Base-by-base conservation (phyloP, 2,888 invertebrate genomes). In the Vanessa cardui region DNA sequence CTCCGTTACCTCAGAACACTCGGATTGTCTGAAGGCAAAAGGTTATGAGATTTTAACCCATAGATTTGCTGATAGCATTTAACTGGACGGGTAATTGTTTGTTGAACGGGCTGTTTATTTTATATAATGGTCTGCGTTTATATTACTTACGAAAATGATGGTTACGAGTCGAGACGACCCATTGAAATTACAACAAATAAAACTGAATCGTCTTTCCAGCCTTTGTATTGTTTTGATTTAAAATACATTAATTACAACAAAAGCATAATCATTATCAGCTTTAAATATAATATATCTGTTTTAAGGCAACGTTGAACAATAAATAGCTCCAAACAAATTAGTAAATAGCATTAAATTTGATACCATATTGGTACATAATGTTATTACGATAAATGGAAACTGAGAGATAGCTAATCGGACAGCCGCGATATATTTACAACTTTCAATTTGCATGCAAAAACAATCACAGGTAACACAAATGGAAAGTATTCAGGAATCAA, bases 31-130 rank as follows among this genome's bases (percentile, higher is more conserved):
- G 80, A 83, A 89, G 86, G 86, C 89, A 89, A 89, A 88, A 90
- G 89, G 89, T 91, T 90, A 90, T 82, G 83, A 89, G 89, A 90
- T 90, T 87, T 88, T 84, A 84, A 88, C 85, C 89, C 85, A 87
- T 86, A 90, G 89, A 90, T 90, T 86, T 78, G 81, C 86, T 86
- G 90, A 90, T 91, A 90, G 87, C 88, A 87, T 90, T 90, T 86
- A 89, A 86, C 86, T 80, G 88, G 82, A 82, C 84, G 82, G 82
- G 85, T 89, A 89, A 90, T 91, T 90, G 90, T 91, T 90, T 88
- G 89, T 84, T 82, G 88, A 87, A 83, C 82, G 79, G 84, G 85
- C 87, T 85, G 88, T 90, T 90, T 88, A 90, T 88, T 89, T 86
- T 81, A 80, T 84, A 87, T 89, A 90, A 90, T 90, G 86, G 85